These are phyloP conservation scores for Tigriopus japonicus DNA, from an alignment of 1,140 invertebrate species.

Conservation along the genomic window DNA sequence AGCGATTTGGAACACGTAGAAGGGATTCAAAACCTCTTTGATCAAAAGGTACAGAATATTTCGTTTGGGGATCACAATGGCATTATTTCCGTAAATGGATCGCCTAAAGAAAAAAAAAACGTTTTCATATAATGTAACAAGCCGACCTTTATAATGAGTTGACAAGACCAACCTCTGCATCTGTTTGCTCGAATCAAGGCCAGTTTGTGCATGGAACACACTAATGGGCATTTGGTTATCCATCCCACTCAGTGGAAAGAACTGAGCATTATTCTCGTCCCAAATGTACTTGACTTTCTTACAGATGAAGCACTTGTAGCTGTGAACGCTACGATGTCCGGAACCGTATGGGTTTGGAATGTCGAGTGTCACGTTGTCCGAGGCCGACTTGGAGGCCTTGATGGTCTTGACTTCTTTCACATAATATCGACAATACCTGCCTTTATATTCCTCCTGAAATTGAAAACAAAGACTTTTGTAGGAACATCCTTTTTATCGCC, in stretches of 20 bases:
- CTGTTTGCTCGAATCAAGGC: conserved; percentile 16
- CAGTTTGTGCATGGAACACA: conserved; percentile 14
- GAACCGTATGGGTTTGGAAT: conserved; percentile 16
- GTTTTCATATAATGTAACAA: too few species aligned
- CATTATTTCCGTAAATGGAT: conserved; percentile 32
- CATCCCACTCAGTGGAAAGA: conserved; percentile 45
- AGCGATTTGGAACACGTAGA: conserved; percentile 33
- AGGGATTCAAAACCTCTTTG: conserved; percentile 31
- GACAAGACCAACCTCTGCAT: conserved; percentile 20
- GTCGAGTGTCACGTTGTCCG: conserved; percentile 18
- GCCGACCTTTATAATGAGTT: too few species aligned
- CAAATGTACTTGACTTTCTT: conserved; percentile 58
- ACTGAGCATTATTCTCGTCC: conserved; percentile 41
- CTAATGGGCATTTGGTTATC: conserved; percentile 27
- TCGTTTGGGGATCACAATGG: conserved; percentile 33
- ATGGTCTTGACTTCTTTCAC: conserved; percentile 27
- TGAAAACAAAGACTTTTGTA: too few species aligned
- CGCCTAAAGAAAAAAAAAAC: conserved; percentile 21
- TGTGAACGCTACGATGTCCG: conserved; percentile 31
- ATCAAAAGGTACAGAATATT: conserved; percentile 27
- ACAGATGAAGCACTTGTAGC: conserved; percentile 44
- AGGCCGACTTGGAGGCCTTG: conserved; percentile 14
- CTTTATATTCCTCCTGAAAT: conserved; percentile 28
- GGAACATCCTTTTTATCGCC: too few species aligned
- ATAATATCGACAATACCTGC: conserved; percentile 33